Evolutionary conservation across 2,113 vertebrate genomes (phyloP).

Genomic region (Neolamprologus caudopunctatus): DNA sequence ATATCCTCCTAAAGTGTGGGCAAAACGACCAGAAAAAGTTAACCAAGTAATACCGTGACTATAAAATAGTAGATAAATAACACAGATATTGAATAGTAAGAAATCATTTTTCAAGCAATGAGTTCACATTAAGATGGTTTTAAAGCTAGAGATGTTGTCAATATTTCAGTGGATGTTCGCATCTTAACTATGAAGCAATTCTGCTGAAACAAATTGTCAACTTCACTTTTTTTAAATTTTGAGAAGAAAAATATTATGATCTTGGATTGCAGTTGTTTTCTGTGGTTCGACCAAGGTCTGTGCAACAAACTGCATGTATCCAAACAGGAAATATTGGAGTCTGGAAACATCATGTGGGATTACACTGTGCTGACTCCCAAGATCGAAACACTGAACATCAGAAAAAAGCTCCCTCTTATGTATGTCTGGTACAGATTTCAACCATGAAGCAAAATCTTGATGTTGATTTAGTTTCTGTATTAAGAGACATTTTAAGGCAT

Average conservation of each 20-base stretch:
- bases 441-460: not conserved
- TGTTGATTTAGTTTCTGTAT: not conserved
- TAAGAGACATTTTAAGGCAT: not conserved
- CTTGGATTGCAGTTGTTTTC: not conserved
- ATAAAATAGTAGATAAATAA: not conserved
- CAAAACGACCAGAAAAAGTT: not conserved
- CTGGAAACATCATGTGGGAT: not conserved
- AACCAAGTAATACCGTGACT: not conserved
- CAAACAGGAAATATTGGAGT: not conserved
- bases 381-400: not conserved
- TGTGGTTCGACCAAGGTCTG: not conserved
- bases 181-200: not conserved
- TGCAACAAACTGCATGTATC: not conserved
- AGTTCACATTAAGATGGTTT: not conserved
- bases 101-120: not conserved
- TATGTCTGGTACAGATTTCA: not conserved
- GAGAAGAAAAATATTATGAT: not conserved
- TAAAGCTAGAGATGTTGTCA: not conserved
- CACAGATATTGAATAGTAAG: not conserved
- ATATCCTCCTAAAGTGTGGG: constrained; percentile 81
- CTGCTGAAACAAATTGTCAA: not conserved
- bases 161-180: not conserved
- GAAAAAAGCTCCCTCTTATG: not conserved
- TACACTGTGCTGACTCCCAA: accelerated
- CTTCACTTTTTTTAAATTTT: not conserved